Conservation (phyloP, 2,113 vertebrate species). For the Nycticryphes semicollaris region DNA sequence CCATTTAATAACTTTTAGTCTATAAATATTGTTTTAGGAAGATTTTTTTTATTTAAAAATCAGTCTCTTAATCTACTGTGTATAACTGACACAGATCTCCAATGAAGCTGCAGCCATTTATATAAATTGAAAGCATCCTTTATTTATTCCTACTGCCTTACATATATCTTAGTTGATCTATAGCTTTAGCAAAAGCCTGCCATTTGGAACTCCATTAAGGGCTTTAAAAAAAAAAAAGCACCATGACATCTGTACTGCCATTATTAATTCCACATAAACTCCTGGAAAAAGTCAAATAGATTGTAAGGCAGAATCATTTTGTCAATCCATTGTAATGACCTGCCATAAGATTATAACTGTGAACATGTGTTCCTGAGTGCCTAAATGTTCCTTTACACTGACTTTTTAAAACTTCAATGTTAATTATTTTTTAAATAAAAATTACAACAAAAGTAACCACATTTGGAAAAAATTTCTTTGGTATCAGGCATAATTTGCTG, state of each 20-base stretch:
- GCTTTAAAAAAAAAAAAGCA: background rate
- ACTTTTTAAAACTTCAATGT: background rate
- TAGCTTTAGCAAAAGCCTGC: background rate
- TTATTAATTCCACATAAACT: constrained; percentile 26
- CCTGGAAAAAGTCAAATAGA: constrained; percentile 12
- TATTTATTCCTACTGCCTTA: background rate
- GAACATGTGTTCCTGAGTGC: background rate
- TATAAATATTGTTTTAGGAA: background rate
- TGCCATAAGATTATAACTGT: background rate
- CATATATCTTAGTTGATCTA: background rate
- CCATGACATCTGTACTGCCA: background rate
- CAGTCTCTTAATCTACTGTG: background rate
- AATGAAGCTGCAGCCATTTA: background rate
- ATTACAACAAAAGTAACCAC: background rate
- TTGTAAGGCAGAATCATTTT: background rate
- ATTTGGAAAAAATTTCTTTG: background rate
- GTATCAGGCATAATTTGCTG: background rate
- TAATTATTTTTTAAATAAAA: background rate
- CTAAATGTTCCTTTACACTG: background rate
- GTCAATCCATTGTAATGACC: background rate
- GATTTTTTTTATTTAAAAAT: background rate
- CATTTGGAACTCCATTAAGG: background rate
- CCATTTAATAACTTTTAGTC: background rate
- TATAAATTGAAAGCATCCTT: background rate
- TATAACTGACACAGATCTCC: background rate